Conservation (phyloP, 2,888 invertebrate genomes). For the Gymnocheta viridis region DNA sequence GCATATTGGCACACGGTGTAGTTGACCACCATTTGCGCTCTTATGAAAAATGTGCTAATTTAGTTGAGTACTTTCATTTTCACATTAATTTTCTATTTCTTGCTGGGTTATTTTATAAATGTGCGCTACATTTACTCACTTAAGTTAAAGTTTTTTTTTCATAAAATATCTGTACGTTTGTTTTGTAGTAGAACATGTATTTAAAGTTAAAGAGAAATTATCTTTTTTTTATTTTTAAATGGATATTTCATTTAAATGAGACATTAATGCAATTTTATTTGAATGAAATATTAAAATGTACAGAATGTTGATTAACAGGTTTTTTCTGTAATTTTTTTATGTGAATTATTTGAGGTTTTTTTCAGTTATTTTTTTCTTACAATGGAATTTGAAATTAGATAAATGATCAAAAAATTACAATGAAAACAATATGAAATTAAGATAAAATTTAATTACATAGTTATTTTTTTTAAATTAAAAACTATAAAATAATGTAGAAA, state of each 20-base stretch:
- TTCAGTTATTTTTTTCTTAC: not conserved
- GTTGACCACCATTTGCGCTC: too few species aligned
- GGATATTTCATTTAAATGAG: conserved; percentile 50
- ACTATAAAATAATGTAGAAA: too few species aligned
- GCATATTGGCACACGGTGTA: too few species aligned
- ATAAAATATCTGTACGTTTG: conserved; percentile 1
- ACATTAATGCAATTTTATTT: conserved; percentile 51
- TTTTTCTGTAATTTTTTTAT: conserved; percentile 23
- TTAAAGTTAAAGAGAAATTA: conserved; percentile 52
- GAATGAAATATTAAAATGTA: conserved; percentile 32
- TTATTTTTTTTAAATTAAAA: not conserved
- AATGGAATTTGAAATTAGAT: not conserved
- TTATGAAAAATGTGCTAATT: too few species aligned
- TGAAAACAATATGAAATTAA: not conserved
- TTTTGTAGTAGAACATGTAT: conserved; percentile 37
- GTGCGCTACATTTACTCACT: conserved; percentile 17
- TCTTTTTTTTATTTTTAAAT: conserved; percentile 36
- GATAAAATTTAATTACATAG: not conserved
- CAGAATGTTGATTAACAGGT: conserved; percentile 49
- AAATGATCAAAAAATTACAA: not conserved
- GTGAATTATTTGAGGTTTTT: conserved; percentile 14
- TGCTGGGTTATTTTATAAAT: conserved; percentile 41
- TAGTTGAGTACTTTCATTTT: too few species aligned
- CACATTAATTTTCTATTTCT: too few species aligned
- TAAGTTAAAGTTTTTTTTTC: conserved; percentile 3